Conservation (phyloP, 2,888 invertebrate genomes). For the Oegoconia quadripuncta region DNA sequence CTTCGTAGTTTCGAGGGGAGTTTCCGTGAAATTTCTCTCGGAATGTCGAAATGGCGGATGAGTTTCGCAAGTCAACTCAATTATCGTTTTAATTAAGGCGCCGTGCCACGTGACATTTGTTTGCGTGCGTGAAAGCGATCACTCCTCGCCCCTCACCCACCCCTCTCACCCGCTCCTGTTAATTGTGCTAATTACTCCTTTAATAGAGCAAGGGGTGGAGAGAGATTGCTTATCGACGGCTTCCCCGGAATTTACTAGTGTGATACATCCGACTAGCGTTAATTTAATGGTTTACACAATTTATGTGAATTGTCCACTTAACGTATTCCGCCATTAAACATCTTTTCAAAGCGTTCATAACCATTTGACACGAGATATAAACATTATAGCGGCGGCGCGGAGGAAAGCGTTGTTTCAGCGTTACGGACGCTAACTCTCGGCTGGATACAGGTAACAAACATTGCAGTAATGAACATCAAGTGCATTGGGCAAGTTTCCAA, state of each 20-base stretch:
- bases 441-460: conserved; percentile 39
- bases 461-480: conserved; percentile 54
- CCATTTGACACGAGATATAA: conserved; percentile 10
- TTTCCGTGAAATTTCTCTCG: conserved; percentile 71
- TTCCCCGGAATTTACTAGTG: conserved; percentile 64
- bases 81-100: conserved; percentile 80
- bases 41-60: conserved; percentile 77
- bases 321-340: background rate
- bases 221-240: conserved; percentile 75
- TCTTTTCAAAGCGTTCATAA: conserved; percentile 1
- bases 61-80: conserved; percentile 79
- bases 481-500: conserved; percentile 62
- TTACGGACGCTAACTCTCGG: conserved; percentile 22
- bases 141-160: conserved; percentile 31
- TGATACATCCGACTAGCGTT: conserved; percentile 51
- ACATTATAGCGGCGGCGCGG: conserved; percentile 6
- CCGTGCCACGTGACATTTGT: conserved; percentile 77
- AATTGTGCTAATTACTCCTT: conserved; percentile 80
- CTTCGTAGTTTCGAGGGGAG: conserved; percentile 72
- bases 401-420: conserved; percentile 6
- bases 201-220: conserved; percentile 73
- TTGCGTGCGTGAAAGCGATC: conserved; percentile 78
- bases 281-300: conserved; percentile 46
- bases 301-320: conserved; percentile 17
- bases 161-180: conserved; percentile 56